Conservation (phyloP, 2,113 vertebrate genomes). For the Prionailurus bengalensis region DNA sequence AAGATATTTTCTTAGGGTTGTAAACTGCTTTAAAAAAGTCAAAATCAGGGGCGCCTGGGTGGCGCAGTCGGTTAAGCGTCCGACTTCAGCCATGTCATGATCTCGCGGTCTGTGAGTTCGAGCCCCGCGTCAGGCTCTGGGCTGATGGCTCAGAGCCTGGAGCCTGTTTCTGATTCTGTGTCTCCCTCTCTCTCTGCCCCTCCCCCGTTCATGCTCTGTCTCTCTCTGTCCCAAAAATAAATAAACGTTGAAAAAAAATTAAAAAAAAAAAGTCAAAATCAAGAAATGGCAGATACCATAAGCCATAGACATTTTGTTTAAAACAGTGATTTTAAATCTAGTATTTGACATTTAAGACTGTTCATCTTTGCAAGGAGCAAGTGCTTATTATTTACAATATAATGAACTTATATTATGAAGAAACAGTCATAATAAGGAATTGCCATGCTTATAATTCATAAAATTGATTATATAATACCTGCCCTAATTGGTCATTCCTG, state of each 20-base stretch:
- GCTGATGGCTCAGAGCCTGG: too few relatives aligned
- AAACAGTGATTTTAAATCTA: slow-evolving; percentile 36
- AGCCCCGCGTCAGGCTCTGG: too few relatives aligned
- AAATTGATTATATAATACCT: slow-evolving; percentile 62
- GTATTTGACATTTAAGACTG: slow-evolving; percentile 13
- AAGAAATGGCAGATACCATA: background rate
- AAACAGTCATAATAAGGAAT: slow-evolving; percentile 56
- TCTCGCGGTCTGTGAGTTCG: too few relatives aligned
- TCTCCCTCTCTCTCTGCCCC: too few relatives aligned
- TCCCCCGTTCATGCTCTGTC: too few relatives aligned
- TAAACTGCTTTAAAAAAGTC: background rate
- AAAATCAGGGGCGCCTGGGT: background rate
- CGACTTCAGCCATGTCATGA: too few relatives aligned
- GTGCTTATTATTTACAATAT: slow-evolving; percentile 60
- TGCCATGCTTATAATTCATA: slow-evolving; percentile 41
- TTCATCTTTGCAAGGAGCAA: slow-evolving; percentile 1
- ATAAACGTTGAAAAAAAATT: too few relatives aligned
- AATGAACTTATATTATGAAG: slow-evolving; percentile 61
- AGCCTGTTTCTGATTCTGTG: too few relatives aligned
- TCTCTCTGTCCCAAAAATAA: too few relatives aligned
- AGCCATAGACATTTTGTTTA: background rate
- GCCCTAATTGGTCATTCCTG: slow-evolving; percentile 68
- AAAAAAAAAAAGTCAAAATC: background rate
- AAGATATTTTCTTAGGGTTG: background rate
- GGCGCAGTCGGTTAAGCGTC: too few relatives aligned